A percentile compares a stretch with the other conserved stretches of the same genome.
phyloP scores from a whole-genome alignment of 2,113 vertebrate species.

The Amblyornis subalaris region DNA sequence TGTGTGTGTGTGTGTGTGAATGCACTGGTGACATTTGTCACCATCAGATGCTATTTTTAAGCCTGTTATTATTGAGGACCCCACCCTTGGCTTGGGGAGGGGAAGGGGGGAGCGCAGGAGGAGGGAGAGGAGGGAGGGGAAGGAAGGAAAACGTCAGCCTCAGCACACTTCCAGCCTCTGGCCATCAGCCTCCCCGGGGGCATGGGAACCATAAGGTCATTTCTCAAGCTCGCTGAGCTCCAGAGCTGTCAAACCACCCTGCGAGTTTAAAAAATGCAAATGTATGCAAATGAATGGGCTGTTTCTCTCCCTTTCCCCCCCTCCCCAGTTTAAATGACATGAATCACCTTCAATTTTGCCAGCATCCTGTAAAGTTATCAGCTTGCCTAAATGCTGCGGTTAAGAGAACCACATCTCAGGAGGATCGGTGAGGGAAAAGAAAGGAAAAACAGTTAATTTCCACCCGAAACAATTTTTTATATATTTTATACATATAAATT shows the following conservation, averaged over 20 bases:
- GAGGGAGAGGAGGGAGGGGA: not conserved
- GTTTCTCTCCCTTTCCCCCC: not conserved
- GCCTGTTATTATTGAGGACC: conserved; percentile 36
- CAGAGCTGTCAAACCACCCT: conserved; percentile 15
- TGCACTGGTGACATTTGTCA: not conserved
- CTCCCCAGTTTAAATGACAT: not conserved
- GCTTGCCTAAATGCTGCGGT: not conserved
- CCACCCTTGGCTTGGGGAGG: not conserved
- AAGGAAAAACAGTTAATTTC: not conserved
- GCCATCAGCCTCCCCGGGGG: not conserved
- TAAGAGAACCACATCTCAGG: not conserved
- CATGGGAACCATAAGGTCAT: conserved; percentile 54
- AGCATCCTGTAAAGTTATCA: not conserved
- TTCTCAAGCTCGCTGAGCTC: conserved; percentile 13
- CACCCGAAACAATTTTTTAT: not conserved
- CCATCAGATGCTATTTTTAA: conserved; percentile 14
- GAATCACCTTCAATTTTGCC: conserved; percentile 47
- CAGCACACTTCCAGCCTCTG: conserved; percentile 1
- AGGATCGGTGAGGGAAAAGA: not conserved
- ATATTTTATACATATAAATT: not conserved
- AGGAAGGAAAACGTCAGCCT: conserved; percentile 7
- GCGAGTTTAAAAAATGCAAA: conserved; percentile 31
- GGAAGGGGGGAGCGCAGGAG: not conserved
- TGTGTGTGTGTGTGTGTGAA: not conserved
- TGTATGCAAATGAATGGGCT: not conserved